Evolutionary conservation across 2,888 invertebrate species (phyloP).

Genomic region (Acleris holmiana): DNA sequence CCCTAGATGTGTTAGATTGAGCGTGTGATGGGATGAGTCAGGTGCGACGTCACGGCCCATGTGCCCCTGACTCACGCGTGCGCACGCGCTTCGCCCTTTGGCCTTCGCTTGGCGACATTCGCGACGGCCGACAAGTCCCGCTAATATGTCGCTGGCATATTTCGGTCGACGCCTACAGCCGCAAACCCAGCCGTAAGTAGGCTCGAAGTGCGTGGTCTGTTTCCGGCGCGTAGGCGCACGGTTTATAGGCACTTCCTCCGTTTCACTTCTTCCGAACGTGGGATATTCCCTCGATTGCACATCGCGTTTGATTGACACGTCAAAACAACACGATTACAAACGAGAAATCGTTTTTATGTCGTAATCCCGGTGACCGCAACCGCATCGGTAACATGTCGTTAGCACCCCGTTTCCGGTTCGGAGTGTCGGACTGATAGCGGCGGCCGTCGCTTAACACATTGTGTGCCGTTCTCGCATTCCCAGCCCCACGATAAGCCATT

Average conservation of each 20-base stretch:
- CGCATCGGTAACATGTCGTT: constrained; percentile 20
- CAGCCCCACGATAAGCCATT: constrained; percentile 76
- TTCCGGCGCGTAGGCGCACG: constrained; percentile 75
- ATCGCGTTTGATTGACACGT: constrained; percentile 17
- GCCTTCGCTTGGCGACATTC: constrained; percentile 10
- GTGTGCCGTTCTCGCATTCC: constrained; percentile 55
- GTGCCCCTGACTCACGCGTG: constrained; percentile 49
- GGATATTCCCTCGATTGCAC: constrained; percentile 44
- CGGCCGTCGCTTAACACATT: constrained; percentile 47
- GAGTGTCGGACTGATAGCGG: constrained; percentile 30
- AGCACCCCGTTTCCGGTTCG: constrained; percentile 32
- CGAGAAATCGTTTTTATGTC: constrained; percentile 17
- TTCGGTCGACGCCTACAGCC: constrained; percentile 57
- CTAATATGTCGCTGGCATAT: constrained; percentile 41
- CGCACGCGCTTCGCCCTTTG: constrained; percentile 33
- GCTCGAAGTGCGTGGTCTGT: constrained; percentile 57
- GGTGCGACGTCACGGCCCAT: constrained; percentile 75
- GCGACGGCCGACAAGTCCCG: constrained; percentile 6
- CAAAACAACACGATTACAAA: constrained; percentile 22
- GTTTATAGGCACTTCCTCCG: constrained; percentile 77
- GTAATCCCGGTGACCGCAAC: constrained; percentile 17
- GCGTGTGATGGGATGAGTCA: constrained; percentile 65
- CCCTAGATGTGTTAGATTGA: constrained; percentile 47
- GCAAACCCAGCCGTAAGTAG: constrained; percentile 44
- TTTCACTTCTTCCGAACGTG: constrained; percentile 63